A percentile compares a stretch with the other conserved stretches of the same genome.
phyloP scores from a whole-genome alignment of 2,113 vertebrate species.

The Echinops telfairi region DNA sequence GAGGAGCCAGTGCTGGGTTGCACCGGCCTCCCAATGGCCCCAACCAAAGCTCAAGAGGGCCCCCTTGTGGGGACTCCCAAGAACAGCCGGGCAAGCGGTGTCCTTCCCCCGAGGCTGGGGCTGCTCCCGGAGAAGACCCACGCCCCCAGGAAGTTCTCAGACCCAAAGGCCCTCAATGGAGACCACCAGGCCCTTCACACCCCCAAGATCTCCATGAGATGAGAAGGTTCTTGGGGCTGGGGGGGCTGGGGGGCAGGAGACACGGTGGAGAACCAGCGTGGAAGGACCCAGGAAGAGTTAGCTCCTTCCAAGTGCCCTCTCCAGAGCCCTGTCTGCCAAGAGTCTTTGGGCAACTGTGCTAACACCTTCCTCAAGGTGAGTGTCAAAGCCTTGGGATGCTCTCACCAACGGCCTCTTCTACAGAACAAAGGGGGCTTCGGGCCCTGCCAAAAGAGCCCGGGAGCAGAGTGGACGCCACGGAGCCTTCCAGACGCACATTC shows the following conservation, averaged over 20 bases:
- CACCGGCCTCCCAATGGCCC: conserved; percentile 55
- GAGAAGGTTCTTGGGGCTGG: background rate
- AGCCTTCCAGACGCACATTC: conserved; percentile 56
- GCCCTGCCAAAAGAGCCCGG: conserved; percentile 77
- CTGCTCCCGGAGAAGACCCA: background rate
- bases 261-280: background rate
- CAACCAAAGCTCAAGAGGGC: conserved; percentile 78
- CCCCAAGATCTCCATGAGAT: background rate
- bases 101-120: background rate
- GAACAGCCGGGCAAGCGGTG: conserved; percentile 65
- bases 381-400: conserved; percentile 65
- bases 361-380: conserved; percentile 57
- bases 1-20: background rate
- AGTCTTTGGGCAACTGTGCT: conserved; percentile 35
- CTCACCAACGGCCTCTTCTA: conserved; percentile 77
- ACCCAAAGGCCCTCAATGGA: background rate
- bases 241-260: background rate
- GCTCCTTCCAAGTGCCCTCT: conserved; percentile 51
- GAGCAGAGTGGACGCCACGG: conserved; percentile 56
- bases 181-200: background rate
- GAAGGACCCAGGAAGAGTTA: conserved; percentile 1
- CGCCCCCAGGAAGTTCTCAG: accelerated
- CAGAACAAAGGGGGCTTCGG: conserved; percentile 67
- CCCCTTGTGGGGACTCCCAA: conserved; percentile 77
- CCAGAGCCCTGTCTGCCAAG: background rate